phyloP scores from a whole-genome alignment of 37 sponge, comb jelly and placozoan species.

The Diacarnus erythraeanus region DNA sequence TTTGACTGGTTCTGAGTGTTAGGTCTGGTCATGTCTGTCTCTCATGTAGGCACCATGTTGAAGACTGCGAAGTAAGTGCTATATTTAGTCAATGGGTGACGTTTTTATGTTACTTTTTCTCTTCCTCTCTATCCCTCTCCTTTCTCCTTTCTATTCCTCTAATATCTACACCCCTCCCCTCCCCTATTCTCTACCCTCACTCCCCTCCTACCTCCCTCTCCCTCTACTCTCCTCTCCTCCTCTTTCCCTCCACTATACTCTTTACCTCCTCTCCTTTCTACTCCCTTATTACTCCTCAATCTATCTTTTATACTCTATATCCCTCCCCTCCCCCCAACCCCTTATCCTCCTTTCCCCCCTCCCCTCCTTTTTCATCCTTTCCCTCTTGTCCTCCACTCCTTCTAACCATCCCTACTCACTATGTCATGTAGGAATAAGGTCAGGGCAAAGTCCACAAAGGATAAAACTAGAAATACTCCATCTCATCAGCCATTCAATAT shows the following conservation, averaged over 20 bases:
- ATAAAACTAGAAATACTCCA: constrained; percentile 26
- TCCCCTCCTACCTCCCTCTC: not conserved
- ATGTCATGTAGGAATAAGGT: constrained; percentile 3
- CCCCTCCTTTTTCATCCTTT: constrained; percentile 6
- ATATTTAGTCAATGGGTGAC: no score
- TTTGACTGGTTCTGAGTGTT: no score
- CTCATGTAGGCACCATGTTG: no score
- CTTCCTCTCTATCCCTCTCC: constrained; percentile 12
- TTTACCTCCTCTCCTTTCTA: not conserved
- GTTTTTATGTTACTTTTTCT: constrained; percentile 9
- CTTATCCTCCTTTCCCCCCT: constrained; percentile 9
- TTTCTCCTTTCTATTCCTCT: not conserved
- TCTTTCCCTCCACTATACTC: constrained; percentile 12
- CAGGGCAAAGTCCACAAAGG: constrained; percentile 48
- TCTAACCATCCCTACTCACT: not conserved
- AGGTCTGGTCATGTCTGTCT: no score
- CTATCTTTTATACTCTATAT: not conserved
- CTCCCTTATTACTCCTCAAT: not conserved
- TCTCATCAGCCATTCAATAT: not conserved
- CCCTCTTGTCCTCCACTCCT: constrained; percentile 4
- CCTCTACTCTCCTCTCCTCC: not conserved
- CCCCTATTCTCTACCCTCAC: not conserved
- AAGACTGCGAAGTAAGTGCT: not conserved
- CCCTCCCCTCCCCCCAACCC: not conserved
- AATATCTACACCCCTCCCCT: not conserved